Conservation (phyloP, 2,888 invertebrate species). For the Helobdella robusta region DNA sequence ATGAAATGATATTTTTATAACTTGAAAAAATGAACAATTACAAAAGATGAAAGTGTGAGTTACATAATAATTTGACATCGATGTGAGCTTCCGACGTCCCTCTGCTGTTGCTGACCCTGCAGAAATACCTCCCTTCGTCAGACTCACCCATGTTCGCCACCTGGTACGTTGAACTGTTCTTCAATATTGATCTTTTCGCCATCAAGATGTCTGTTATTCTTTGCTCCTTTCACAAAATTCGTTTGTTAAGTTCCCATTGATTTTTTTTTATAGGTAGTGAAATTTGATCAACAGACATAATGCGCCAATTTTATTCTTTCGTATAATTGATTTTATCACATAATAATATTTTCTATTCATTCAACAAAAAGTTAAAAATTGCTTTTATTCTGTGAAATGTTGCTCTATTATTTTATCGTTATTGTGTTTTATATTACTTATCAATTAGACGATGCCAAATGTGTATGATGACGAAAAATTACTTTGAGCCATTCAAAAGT, state of each 20-base stretch:
- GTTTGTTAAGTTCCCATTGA: too few relatives aligned
- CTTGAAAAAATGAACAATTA: background rate
- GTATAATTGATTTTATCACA: background rate
- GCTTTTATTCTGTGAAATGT: too few relatives aligned
- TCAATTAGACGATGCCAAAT: too few relatives aligned
- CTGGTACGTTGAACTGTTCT: constrained; percentile 11
- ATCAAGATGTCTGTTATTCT: constrained; percentile 15
- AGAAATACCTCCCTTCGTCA: constrained; percentile 11
- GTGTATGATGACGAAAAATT: too few relatives aligned
- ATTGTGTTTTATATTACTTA: too few relatives aligned
- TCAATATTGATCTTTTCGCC: constrained; percentile 15
- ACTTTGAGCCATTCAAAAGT: constrained; percentile 23
- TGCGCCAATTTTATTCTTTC: too few relatives aligned
- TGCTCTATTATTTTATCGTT: too few relatives aligned
- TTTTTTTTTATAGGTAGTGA: too few relatives aligned
- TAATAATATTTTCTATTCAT: background rate
- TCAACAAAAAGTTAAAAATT: background rate
- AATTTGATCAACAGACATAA: too few relatives aligned
- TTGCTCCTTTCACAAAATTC: constrained; percentile 15
- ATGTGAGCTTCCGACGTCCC: constrained; percentile 18
- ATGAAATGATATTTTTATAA: background rate
- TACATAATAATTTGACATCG: constrained; percentile 20
- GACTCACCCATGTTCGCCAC: background rate
- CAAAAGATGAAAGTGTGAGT: background rate
- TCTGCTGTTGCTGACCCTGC: constrained; percentile 15